Percentiles rank a stretch among this genome's conserved stretches.
These are phyloP conservation scores for Adelognathus sp. DNA, from an alignment of 2,888 invertebrate genomes.

Conservation along the genomic window DNA sequence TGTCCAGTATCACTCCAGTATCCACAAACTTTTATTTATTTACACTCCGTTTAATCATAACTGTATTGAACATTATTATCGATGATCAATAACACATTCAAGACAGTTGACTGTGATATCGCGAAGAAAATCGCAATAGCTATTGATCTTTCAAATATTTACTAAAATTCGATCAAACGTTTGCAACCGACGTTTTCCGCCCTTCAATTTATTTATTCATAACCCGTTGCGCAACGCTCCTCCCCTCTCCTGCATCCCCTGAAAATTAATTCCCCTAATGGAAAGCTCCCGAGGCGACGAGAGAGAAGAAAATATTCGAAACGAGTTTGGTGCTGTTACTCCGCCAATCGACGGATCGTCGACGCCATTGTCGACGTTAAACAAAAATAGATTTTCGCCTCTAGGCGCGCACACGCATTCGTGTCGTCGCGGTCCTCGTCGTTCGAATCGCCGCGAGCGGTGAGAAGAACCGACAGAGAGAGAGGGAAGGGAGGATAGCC, in stretches of 20 bases:
- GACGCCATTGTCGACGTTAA: constrained; percentile 62
- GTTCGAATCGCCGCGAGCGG: constrained; percentile 29
- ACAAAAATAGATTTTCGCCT: constrained; percentile 65
- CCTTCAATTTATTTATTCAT: background rate
- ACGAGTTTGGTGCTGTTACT: constrained; percentile 50
- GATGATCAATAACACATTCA: too few species aligned
- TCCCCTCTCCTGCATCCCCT: too few species aligned
- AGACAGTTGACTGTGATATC: too few species aligned
- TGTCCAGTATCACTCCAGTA: too few species aligned
- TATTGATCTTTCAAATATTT: background rate
- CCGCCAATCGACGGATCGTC: constrained; percentile 65
- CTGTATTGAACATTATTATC: too few species aligned
- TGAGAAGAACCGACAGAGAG: background rate
- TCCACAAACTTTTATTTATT: too few species aligned
- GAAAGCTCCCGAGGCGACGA: background rate
- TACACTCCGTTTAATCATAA: too few species aligned
- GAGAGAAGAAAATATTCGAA: constrained; percentile 31
- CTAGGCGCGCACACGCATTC: too few species aligned
- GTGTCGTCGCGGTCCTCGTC: too few species aligned
- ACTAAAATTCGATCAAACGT: background rate
- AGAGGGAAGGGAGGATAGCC: background rate
- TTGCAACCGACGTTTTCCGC: background rate
- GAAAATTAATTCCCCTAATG: constrained; percentile 34
- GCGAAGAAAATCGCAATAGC: too few species aligned
- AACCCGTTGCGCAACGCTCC: background rate